Evolutionary conservation across 2,888 invertebrate genomes (phyloP), one percentile per base, ranked within the genome.

Genomic region (Microctonus brassicae): DNA sequence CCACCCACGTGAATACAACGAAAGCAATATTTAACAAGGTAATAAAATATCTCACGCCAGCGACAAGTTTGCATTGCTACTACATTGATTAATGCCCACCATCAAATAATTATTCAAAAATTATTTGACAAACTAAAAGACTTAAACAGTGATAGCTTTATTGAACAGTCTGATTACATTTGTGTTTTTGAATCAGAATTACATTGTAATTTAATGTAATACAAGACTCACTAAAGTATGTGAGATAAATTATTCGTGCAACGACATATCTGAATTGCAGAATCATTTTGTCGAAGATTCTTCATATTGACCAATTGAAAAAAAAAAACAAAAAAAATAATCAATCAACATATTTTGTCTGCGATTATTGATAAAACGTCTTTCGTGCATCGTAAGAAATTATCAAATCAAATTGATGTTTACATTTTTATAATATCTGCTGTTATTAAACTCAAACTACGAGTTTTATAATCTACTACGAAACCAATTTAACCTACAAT

Each of bases 21-120:
- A 87, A 87, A 87, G 86, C 87, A 87, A 87, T 87, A 86, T 80
- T 83, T 80, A 84, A 87, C 86, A 87, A 86, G 86, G 86, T 87
- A 83, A 78, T 78, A 58, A 73, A 73, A 75, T 65, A 33, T 24
- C 20, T 24, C 17, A 24, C 29, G 52, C 24, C 24, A 13, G 39
- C 26, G n/a, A 52, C 26, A 52, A 52, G 11, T 64, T 52, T 29
- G 10, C 20, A 64, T 26, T 17, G 52, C 47, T 64, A 33, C 47
- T 64, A 33, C 52, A 64, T 33, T 64, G 33, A 33, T 64, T 52
- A 64, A 17, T 52, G 52, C 33, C 47, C 63, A 24, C 36, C 11
- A 62, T 24, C 24, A 24, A 62, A 62, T 39, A 11, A 65, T 53
- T 65, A 13, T 26, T 11, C n/a, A n/a, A 33, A 39, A 65, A 67